Evolutionary conservation across 1,140 invertebrate species (phyloP).

Genomic region (Lethrus apterus): DNA sequence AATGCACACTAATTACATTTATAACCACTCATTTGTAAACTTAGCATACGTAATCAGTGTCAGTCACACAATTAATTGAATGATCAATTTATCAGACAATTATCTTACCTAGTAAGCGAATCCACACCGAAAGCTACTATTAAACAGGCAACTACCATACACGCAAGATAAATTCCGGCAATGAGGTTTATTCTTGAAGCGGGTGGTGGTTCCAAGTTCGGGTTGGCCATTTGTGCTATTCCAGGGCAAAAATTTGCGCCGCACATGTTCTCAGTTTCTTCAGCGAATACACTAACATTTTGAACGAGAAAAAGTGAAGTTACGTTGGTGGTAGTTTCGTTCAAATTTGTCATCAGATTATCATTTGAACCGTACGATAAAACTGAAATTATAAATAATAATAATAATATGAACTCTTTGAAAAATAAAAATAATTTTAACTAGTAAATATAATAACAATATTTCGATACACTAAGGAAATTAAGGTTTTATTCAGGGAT

Average conservation of each 20-base stretch:
- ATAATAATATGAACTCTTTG: too few species aligned
- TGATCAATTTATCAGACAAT: neutral
- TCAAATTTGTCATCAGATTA: neutral
- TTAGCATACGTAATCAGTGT: neutral
- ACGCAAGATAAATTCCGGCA: conserved; percentile 74
- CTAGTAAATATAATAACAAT: too few species aligned
- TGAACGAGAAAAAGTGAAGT: neutral
- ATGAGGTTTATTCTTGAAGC: conserved; percentile 67
- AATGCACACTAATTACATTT: too few species aligned
- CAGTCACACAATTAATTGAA: neutral
- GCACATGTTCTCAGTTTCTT: conserved; percentile 47
- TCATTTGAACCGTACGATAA: neutral
- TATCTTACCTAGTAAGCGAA: conserved; percentile 60
- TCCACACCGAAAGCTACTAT: conserved; percentile 78
- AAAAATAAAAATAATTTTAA: too few species aligned
- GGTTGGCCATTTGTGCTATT: conserved; percentile 46
- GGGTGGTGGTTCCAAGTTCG: conserved; percentile 61
- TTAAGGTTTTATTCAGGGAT: too few species aligned
- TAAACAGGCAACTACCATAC: conserved; percentile 65
- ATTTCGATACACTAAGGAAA: too few species aligned
- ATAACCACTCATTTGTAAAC: too few species aligned
- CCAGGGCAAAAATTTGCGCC: conserved; percentile 69
- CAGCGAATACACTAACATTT: neutral
- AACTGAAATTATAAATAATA: conserved; percentile 5
- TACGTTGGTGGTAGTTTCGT: neutral